Conservation (phyloP, 2,113 vertebrate species). For the Pseudorectes ferrugineus region DNA sequence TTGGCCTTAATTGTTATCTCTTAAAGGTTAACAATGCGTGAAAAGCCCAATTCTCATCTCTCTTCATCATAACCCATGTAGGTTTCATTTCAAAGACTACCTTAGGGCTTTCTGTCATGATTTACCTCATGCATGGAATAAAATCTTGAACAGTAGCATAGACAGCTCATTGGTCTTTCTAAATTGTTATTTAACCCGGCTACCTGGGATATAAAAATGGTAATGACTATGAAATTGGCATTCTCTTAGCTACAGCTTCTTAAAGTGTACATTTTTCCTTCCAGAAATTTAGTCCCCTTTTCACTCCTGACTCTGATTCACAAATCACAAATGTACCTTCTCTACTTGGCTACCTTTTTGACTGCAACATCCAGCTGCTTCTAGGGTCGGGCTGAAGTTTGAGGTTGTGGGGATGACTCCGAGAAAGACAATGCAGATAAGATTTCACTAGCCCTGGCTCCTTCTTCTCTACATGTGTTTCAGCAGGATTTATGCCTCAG, state of each 20-base stretch:
- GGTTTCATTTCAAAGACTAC: not conserved
- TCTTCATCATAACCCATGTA: not conserved
- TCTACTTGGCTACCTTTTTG: not conserved
- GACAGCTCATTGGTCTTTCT: not conserved
- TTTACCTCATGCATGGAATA: not conserved
- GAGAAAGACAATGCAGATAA: not conserved
- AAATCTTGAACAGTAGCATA: not conserved
- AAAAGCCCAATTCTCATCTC: not conserved
- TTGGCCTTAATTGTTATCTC: not conserved
- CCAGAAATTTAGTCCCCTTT: not conserved
- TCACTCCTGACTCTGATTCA: not conserved
- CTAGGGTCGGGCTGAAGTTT: not conserved
- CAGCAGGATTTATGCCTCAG: not conserved
- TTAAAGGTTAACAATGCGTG: not conserved
- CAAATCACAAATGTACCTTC: not conserved
- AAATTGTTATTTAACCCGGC: not conserved
- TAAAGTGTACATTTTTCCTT: not conserved
- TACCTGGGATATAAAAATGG: not conserved
- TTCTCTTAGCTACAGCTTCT: not conserved
- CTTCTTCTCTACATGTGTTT: not conserved
- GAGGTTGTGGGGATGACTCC: not conserved
- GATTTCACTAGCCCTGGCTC: not conserved
- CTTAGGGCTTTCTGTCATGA: not conserved
- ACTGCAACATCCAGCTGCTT: not conserved
- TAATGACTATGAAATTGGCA: not conserved